Evolutionary conservation across 2,888 invertebrate species (phyloP).

Genomic region (Nudaria mundana): DNA sequence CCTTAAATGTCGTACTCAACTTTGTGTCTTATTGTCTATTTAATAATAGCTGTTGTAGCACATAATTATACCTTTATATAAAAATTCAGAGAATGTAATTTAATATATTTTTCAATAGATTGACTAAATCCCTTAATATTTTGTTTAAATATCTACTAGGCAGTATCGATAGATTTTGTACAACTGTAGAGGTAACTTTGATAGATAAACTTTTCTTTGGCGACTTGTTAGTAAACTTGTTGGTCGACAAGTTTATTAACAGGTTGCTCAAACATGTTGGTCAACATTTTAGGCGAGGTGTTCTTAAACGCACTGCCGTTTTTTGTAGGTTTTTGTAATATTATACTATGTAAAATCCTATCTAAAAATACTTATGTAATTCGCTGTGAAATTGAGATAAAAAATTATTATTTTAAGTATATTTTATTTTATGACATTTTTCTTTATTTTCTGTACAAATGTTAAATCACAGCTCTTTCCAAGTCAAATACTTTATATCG

Average conservation of each 20-base stretch:
- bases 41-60: conserved; percentile 16
- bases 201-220: conserved; percentile 1
- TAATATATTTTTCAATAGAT: conserved; percentile 35
- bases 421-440: neutral
- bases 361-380: too few species aligned
- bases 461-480: too few species aligned
- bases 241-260: conserved; percentile 1
- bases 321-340: conserved; percentile 13
- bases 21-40: conserved; percentile 18
- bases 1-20: conserved; percentile 11
- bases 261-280: too few species aligned
- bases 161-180: conserved; percentile 24
- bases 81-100: conserved; percentile 19
- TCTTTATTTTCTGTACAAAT: too few species aligned
- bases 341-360: conserved; percentile 8
- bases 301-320: conserved; percentile 28
- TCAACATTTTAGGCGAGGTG: conserved; percentile 21
- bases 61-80: conserved; percentile 11
- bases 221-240: conserved; percentile 2
- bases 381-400: conserved; percentile 1
- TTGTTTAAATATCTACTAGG: conserved; percentile 12
- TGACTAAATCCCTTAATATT: conserved; percentile 29
- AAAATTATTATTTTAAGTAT: neutral
- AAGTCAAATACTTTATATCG: too few species aligned
- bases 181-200: conserved; percentile 20